Percentiles rank a stretch among this genome's conserved stretches.
Conservation (phyloP, 2,888 invertebrate genomes). For the Eupithecia vulgata region DNA sequence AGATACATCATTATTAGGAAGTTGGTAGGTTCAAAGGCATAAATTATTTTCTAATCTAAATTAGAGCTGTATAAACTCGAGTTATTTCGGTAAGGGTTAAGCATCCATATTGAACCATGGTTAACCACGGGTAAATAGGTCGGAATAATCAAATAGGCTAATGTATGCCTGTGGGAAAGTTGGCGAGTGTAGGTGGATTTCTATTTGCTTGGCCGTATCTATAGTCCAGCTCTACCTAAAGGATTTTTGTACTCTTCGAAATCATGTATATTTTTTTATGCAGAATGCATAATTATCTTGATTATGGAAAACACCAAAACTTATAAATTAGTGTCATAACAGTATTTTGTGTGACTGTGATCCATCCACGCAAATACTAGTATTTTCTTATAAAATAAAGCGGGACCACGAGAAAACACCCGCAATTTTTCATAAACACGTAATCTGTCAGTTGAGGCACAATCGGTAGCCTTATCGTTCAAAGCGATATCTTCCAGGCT, state of each 20-base stretch:
- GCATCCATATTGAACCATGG: not conserved
- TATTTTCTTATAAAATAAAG: no score
- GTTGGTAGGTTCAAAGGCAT: not conserved
- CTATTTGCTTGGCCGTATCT: slow-evolving; percentile 41
- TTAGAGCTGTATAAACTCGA: not conserved
- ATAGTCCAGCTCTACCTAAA: slow-evolving; percentile 41
- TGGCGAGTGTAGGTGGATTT: slow-evolving; percentile 4
- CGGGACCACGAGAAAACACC: no score
- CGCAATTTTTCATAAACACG: no score
- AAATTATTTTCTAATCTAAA: not conserved
- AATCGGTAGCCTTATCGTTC: no score
- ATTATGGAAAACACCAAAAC: not conserved
- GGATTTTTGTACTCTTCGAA: not conserved
- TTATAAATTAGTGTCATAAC: no score
- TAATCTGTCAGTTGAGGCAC: no score
- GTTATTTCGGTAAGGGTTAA: not conserved
- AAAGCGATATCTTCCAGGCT: no score
- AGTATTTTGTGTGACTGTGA: no score
- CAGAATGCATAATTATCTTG: not conserved
- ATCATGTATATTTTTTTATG: no score
- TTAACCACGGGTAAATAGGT: not conserved
- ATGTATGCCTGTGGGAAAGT: slow-evolving; percentile 3
- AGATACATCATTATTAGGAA: not conserved
- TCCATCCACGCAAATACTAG: no score
- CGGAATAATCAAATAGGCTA: slow-evolving; percentile 9